Conservation (phyloP, 2,113 vertebrate genomes). For the Anarhynchus alexandrinus region DNA sequence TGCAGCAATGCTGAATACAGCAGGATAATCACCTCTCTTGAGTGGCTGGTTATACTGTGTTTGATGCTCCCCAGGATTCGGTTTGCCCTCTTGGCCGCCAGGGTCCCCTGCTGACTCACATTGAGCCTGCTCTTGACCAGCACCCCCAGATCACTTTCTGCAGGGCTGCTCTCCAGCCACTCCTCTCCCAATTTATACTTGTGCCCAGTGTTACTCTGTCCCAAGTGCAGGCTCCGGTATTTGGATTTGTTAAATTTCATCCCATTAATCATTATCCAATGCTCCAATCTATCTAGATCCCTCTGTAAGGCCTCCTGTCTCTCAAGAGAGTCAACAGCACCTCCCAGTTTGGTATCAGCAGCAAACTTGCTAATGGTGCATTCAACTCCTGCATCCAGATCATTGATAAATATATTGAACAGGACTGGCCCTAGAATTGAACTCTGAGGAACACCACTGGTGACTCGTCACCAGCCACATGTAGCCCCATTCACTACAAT, state of each 20-base stretch:
- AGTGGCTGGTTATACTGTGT: not conserved
- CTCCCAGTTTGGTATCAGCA: not conserved
- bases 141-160: not conserved
- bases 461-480: not conserved
- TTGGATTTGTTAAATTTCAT: not conserved
- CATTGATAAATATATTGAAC: not conserved
- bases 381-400: not conserved
- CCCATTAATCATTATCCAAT: not conserved
- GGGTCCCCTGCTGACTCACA: not conserved
- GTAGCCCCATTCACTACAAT: not conserved
- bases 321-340: not conserved
- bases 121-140: not conserved
- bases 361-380: not conserved
- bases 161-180: not conserved
- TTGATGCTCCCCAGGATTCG: not conserved
- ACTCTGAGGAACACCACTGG: not conserved
- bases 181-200: not conserved
- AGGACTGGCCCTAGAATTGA: not conserved
- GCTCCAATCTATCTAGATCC: not conserved
- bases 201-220: not conserved
- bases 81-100: not conserved
- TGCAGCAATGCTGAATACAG: not conserved
- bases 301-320: not conserved
- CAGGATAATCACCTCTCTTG: not conserved
- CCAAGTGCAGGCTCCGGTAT: not conserved